Evolutionary conservation across 2,888 invertebrate species (phyloP).

Genomic region (Gisinianus flammeolus): DNA sequence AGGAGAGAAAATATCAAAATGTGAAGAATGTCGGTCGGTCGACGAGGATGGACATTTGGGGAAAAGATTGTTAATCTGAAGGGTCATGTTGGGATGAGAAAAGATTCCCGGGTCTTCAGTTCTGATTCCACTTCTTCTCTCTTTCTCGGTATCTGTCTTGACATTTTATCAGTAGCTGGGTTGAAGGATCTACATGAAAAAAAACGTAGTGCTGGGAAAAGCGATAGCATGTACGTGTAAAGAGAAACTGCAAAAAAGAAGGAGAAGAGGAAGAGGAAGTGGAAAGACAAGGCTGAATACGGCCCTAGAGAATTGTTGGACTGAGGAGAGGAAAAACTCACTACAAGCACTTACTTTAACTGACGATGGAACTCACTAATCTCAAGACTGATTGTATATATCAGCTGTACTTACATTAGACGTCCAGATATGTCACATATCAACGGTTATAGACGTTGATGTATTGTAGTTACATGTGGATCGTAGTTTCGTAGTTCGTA

Average conservation of each 20-base stretch:
- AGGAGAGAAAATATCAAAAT: too few species aligned
- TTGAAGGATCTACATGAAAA: not conserved
- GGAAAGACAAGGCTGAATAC: too few species aligned
- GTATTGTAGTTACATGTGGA: too few species aligned
- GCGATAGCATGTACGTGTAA: not conserved
- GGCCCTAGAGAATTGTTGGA: not conserved
- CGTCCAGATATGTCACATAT: not conserved
- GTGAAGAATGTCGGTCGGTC: not conserved
- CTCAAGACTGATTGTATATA: not conserved
- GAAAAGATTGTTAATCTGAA: not conserved
- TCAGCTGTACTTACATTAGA: not conserved
- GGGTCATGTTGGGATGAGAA: not conserved
- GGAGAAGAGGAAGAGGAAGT: too few species aligned
- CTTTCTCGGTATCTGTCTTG: not conserved
- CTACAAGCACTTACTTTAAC: conserved; percentile 10
- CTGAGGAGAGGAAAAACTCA: conserved; percentile 7
- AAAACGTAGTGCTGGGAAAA: not conserved
- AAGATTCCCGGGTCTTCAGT: not conserved
- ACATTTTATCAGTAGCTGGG: not conserved
- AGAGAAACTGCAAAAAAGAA: not conserved
- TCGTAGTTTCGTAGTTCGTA: too few species aligned
- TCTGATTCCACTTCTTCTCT: too few species aligned
- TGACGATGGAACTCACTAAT: not conserved
- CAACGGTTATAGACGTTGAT: not conserved
- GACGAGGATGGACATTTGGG: not conserved